These are phyloP conservation scores for Batillaria attramentaria DNA, from an alignment of 1,140 invertebrate genomes.

Conservation along the genomic window DNA sequence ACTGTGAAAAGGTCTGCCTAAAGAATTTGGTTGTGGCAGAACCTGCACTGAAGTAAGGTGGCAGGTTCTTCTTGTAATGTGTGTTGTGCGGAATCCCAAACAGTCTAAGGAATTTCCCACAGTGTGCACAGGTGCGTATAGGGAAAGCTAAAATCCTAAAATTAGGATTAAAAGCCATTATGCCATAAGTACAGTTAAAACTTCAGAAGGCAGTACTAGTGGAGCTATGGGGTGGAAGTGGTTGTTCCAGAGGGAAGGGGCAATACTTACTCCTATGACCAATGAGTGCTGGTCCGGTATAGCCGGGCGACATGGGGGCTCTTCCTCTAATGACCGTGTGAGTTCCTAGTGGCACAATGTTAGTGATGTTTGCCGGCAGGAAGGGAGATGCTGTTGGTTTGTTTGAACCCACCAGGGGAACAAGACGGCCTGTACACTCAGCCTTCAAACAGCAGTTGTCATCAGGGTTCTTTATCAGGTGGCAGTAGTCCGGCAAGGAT, in stretches of 20 bases:
- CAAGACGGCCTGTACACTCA: slow-evolving; percentile 37
- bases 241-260: slow-evolving; percentile 35
- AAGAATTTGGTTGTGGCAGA: too few relatives aligned
- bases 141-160: too few relatives aligned
- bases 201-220: too few relatives aligned
- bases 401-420: slow-evolving; percentile 33
- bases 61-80: too few relatives aligned
- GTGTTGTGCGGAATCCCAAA: too few relatives aligned
- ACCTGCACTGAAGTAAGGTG: too few relatives aligned
- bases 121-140: too few relatives aligned
- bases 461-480: slow-evolving; percentile 41
- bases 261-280: slow-evolving; percentile 23
- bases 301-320: not conserved
- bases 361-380: slow-evolving; percentile 37
- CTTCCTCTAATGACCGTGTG: slow-evolving; percentile 34
- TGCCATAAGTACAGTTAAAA: too few relatives aligned
- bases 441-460: slow-evolving; percentile 47
- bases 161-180: too few relatives aligned
- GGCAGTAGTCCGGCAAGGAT: slow-evolving; percentile 42
- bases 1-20: too few relatives aligned
- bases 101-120: too few relatives aligned
- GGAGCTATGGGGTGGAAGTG: slow-evolving; percentile 38
- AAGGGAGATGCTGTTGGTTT: slow-evolving; percentile 36
- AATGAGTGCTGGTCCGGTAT: not conserved
- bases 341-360: slow-evolving; percentile 46